Percentiles rank a stretch among this genome's conserved stretches.
These are phyloP conservation scores for Stramonita haemastoma DNA, from an alignment of 2,888 invertebrate genomes.

Conservation along the genomic window DNA sequence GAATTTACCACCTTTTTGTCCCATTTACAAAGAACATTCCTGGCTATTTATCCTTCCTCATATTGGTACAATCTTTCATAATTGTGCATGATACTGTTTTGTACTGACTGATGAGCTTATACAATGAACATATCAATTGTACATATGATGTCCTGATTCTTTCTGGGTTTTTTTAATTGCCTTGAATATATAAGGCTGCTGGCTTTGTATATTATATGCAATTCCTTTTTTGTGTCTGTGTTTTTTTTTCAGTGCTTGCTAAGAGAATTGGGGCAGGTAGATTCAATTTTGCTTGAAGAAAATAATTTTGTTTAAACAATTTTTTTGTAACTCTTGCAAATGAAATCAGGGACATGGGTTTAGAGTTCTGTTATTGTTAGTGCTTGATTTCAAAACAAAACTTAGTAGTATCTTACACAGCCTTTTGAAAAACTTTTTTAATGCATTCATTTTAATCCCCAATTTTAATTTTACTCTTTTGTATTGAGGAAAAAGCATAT, in stretches of 20 bases:
- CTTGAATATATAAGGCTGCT: neutral
- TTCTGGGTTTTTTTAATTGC: neutral
- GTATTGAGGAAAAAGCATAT: no score
- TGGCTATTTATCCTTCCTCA: neutral
- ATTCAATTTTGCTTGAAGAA: neutral
- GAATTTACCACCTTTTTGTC: neutral
- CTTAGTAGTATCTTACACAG: no score
- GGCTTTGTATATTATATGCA: neutral
- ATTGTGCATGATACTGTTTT: neutral
- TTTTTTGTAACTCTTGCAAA: no score
- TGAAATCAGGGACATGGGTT: no score
- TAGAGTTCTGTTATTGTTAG: no score
- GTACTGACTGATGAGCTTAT: neutral
- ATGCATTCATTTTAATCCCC: no score
- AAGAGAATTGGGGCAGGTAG: neutral
- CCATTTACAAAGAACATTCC: neutral
- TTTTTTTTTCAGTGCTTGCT: neutral
- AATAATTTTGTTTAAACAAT: no score
- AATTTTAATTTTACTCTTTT: no score
- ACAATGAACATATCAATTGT: slow-evolving; percentile 21
- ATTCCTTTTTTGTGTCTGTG: neutral
- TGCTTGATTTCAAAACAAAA: no score
- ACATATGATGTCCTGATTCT: neutral
- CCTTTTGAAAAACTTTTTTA: no score
- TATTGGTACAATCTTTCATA: neutral